Evolutionary conservation across 2,797 vertebrate species (phyloP).

Genomic region (Erethizon dorsatum): DNA sequence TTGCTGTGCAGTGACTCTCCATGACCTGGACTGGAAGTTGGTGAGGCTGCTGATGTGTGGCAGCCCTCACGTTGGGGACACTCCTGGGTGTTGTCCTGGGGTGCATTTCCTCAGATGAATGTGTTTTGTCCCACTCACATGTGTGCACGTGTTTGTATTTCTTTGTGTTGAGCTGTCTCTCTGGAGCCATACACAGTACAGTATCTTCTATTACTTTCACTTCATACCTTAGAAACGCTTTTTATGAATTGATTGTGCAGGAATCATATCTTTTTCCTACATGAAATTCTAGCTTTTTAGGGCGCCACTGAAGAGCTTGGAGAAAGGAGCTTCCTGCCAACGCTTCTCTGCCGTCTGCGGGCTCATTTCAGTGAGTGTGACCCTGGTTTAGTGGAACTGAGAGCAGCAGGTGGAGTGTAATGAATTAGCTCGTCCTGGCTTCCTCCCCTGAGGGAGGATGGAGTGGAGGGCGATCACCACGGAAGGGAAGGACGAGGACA

Average conservation of each 20-base stretch:
- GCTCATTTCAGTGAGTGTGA: too few relatives aligned
- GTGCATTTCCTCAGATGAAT: not conserved
- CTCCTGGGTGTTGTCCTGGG: not conserved
- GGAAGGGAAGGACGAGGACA: too few relatives aligned
- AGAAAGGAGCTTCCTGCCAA: not conserved
- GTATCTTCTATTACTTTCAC: not conserved
- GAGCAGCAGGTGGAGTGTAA: not conserved
- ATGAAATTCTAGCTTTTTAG: not conserved
- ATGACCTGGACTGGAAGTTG: not conserved
- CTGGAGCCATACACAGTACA: too few relatives aligned
- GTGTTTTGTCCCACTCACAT: not conserved
- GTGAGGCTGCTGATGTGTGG: not conserved
- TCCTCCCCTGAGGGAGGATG: too few relatives aligned
- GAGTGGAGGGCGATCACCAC: not conserved
- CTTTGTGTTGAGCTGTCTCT: not conserved
- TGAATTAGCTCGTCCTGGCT: not conserved
- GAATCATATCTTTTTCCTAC: not conserved
- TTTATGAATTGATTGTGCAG: not conserved
- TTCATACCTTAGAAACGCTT: not conserved
- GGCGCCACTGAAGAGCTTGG: not conserved
- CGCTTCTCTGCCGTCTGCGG: not conserved
- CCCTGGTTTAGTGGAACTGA: too few relatives aligned
- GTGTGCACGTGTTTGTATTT: not conserved
- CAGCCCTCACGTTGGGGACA: not conserved
- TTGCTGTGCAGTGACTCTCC: fast-evolving